Base-by-base conservation (phyloP, 64 coral and sea anemone genomes). In the Porites lutea region DNA sequence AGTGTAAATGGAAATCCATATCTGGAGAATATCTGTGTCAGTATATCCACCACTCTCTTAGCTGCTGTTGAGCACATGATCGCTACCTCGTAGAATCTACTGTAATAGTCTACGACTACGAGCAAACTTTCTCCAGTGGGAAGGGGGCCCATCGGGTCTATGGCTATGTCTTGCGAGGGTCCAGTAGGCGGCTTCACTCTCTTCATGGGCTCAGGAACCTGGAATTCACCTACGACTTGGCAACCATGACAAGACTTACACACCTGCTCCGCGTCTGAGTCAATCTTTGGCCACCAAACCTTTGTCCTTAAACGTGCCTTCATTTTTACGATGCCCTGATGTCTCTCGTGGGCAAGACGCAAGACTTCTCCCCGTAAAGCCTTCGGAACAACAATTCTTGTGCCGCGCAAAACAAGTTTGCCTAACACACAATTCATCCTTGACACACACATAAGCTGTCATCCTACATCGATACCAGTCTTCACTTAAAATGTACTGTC, bases 391-490 rank as follows among this genome's bases (percentile, higher is more conserved):
- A 37, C 27, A 37, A 37, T 37, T 37, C 27, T 37, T 1, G 27
- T 37, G 1, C 27, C 27, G 3, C 19, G 67, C 67, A 71, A 21
- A 71, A 65, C 62, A 65, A 65, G 3, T 65, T 65, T 65, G 62
- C 4, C 11, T 19, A 65, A 65, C 62, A 65, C 62, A 65, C 62
- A 65, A 65, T 65, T 65, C 62, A 11, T 65, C 62, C 73, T 75
- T 22, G 73, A 75, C 73, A 75, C 73, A n/a, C n/a, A 50, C 73
- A 75, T 75, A 75, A 75, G 73, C 23, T 75, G 73, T 75, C 73
- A 75, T 75, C 73, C 0, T 75, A n/a, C 73, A 75, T 20, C 22
- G 73, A 75, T 4, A 75, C 73, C 73, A 75, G 73, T 75, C 73
- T 14, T 0, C 73, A 75, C 73, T 45, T 75, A 75, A 75, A 75